These are phyloP conservation scores for Tanytarsus gracilentus DNA, from an alignment of 2,888 invertebrate genomes.

Conservation along the genomic window DNA sequence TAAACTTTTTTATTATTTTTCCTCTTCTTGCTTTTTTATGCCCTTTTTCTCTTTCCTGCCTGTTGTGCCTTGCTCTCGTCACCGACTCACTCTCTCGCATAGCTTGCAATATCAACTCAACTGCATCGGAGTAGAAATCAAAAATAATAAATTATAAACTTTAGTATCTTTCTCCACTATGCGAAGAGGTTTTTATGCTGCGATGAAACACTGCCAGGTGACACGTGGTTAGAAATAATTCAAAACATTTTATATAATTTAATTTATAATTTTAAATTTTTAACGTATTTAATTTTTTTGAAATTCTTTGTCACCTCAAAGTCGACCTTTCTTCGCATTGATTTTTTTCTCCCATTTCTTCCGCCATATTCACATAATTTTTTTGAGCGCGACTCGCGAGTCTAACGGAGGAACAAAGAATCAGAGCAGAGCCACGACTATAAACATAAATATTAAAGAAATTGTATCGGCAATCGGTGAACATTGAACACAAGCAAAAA, in stretches of 20 bases:
- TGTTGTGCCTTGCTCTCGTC: background rate
- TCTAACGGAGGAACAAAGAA: background rate
- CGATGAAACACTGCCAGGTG: too few species aligned
- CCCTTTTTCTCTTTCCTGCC: background rate
- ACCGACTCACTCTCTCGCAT: too few species aligned
- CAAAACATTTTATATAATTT: too few species aligned
- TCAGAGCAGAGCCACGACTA: conserved; percentile 1
- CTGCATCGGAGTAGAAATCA: background rate
- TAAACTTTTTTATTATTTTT: background rate
- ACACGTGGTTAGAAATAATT: too few species aligned
- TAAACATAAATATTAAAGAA: background rate
- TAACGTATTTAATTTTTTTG: too few species aligned
- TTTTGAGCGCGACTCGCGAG: background rate
- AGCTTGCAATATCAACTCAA: too few species aligned
- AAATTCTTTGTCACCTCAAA: too few species aligned
- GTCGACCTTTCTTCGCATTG: too few species aligned
- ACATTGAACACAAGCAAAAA: too few species aligned
- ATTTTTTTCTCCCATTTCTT: background rate
- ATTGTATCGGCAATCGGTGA: background rate
- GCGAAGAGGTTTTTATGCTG: too few species aligned
- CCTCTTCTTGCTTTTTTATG: background rate
- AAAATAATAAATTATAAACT: conserved; percentile 18
- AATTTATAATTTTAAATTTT: too few species aligned
- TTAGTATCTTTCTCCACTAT: conserved; percentile 3
- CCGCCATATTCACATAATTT: background rate